Evolutionary conservation across 2,888 invertebrate genomes (phyloP).

Genomic region (Furcula furcula): DNA sequence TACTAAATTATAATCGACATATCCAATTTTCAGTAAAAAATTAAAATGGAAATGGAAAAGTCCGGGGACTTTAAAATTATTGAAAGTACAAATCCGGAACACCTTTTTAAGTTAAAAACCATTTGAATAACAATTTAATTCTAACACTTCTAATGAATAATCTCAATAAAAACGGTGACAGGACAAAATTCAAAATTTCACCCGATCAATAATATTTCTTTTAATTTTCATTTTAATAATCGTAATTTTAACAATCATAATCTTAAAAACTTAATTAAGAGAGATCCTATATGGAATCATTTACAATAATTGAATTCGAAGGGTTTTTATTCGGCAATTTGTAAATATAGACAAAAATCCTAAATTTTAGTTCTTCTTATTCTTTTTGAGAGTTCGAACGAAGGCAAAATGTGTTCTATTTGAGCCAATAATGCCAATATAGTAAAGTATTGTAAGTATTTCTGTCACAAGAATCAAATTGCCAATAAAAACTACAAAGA

Average conservation of each 20-base stretch:
- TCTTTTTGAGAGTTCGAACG: no score
- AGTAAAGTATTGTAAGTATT: no score
- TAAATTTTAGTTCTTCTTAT: no score
- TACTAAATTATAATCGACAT: constrained; percentile 1
- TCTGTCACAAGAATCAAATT: constrained; percentile 15
- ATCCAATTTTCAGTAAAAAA: not conserved
- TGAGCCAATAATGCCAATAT: no score
- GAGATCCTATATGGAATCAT: constrained; percentile 59
- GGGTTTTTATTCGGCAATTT: constrained; percentile 27
- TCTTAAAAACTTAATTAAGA: constrained; percentile 54
- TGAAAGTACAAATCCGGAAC: constrained; percentile 24
- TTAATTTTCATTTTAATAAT: constrained; percentile 28
- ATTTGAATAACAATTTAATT: constrained; percentile 28
- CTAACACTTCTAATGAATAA: constrained; percentile 28
- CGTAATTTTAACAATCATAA: constrained; percentile 42
- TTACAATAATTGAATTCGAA: constrained; percentile 32
- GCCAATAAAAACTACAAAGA: constrained; percentile 25
- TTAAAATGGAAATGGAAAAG: constrained; percentile 7
- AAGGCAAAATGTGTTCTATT: no score
- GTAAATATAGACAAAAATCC: not conserved
- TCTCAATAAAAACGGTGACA: constrained; percentile 32
- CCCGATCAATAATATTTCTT: constrained; percentile 24
- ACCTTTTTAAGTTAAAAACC: constrained; percentile 31
- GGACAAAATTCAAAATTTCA: constrained; percentile 33
- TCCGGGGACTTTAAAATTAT: constrained; percentile 14